Evolutionary conservation across 2,888 invertebrate species (phyloP).

Genomic region (Lasioglossum leucozonium): DNA sequence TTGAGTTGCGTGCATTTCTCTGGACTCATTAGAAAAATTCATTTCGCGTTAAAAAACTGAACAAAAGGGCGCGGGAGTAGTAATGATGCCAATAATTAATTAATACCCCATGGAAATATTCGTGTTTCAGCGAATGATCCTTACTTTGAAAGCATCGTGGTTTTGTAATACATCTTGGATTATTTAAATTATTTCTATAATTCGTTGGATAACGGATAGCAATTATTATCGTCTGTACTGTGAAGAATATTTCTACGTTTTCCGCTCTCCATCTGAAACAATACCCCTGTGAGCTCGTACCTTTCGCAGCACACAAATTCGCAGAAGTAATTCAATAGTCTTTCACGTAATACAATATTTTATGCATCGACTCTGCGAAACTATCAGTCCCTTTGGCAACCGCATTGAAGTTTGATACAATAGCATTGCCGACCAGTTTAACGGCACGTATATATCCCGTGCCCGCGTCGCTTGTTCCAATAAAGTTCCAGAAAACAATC

Average conservation of each 20-base stretch:
- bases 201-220: neutral
- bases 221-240: neutral
- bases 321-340: neutral
- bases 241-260: neutral
- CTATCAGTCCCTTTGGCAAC: neutral
- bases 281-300: neutral
- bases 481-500: neutral
- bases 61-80: neutral
- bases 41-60: neutral
- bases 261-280: neutral
- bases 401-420: neutral
- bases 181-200: neutral
- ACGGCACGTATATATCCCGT: neutral
- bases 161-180: neutral
- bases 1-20: neutral
- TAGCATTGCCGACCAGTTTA: neutral
- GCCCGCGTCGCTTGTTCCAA: neutral
- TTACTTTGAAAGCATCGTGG: neutral
- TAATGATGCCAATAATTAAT: neutral
- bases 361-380: neutral
- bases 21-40: neutral
- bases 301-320: neutral
- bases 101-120: neutral
- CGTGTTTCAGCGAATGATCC: neutral
- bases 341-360: conserved; percentile 5